A percentile compares a stretch with the other conserved stretches of the same genome.
phyloP scores from a whole-genome alignment of 2,113 vertebrate genomes.

The Danio rerio region DNA sequence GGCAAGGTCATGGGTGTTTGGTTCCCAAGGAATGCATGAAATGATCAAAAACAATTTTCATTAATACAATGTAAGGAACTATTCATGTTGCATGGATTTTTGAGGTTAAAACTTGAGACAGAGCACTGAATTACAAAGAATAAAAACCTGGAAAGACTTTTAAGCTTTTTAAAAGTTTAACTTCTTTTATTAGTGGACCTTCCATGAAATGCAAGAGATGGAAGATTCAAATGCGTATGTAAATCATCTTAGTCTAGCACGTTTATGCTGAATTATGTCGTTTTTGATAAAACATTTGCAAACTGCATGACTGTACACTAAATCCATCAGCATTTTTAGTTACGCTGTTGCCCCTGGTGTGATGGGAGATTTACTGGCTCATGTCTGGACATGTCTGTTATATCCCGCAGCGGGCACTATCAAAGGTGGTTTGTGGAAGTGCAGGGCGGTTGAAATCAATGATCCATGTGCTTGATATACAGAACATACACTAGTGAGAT shows the following conservation, averaged over 20 bases:
- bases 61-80: not conserved
- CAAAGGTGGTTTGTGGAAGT: not conserved
- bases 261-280: not conserved
- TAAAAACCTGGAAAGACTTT: no score
- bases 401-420: not conserved
- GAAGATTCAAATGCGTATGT: no score
- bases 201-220: no score
- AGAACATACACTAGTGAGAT: conserved; percentile 13
- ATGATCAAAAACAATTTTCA: not conserved
- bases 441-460: conserved; percentile 50
- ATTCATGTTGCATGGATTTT: no score
- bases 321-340: not conserved
- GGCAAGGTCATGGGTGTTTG: not conserved
- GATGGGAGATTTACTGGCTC: not conserved
- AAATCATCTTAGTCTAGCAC: no score
- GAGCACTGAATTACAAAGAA: no score
- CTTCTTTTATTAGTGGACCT: no score
- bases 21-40: not conserved
- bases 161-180: no score
- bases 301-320: not conserved
- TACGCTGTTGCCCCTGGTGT: not conserved
- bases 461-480: conserved; percentile 48
- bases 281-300: not conserved
- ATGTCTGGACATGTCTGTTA: conserved; percentile 18
- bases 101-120: no score